Evolutionary conservation across 2,797 vertebrate species (phyloP).

Genomic region (Acipenser oxyrinchus): DNA sequence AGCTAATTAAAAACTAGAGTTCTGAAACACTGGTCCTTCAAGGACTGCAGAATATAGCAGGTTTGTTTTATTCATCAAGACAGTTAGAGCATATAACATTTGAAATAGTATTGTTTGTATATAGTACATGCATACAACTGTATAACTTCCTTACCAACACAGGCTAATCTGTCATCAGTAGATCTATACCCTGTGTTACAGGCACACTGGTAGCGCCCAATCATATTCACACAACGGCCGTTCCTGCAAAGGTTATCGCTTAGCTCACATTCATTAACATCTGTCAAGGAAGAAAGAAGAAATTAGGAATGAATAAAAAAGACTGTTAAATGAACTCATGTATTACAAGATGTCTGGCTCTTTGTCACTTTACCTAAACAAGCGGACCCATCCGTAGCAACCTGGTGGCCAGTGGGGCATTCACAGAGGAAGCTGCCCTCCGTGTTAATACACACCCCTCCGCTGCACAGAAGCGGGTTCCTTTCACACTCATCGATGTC

Average conservation of each 20-base stretch:
- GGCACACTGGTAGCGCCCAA: slow-evolving; percentile 86
- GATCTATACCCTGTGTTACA: slow-evolving; percentile 90
- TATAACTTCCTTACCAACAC: slow-evolving; percentile 69
- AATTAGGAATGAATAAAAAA: neutral
- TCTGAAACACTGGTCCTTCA: no score
- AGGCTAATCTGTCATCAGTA: slow-evolving; percentile 70
- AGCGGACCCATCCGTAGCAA: slow-evolving; percentile 54
- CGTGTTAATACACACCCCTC: slow-evolving; percentile 80
- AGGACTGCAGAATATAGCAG: no score
- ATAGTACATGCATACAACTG: neutral
- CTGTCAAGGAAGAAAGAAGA: slow-evolving; percentile 45
- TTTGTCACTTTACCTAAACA: slow-evolving; percentile 49
- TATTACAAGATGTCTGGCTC: neutral
- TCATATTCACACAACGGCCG: slow-evolving; percentile 84
- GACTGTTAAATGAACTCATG: slow-evolving; percentile 9
- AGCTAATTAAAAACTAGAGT: no score
- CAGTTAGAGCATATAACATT: neutral
- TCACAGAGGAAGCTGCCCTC: slow-evolving; percentile 85
- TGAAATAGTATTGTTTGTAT: neutral
- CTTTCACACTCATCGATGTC: slow-evolving; percentile 93
- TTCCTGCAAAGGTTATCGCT: slow-evolving; percentile 80
- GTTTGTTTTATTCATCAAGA: neutral
- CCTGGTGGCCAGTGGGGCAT: slow-evolving; percentile 82
- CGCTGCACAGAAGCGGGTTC: slow-evolving; percentile 85
- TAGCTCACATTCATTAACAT: slow-evolving; percentile 90